These are phyloP conservation scores for Terebella lapidaria DNA, from an alignment of 2,888 invertebrate species.

Conservation along the genomic window DNA sequence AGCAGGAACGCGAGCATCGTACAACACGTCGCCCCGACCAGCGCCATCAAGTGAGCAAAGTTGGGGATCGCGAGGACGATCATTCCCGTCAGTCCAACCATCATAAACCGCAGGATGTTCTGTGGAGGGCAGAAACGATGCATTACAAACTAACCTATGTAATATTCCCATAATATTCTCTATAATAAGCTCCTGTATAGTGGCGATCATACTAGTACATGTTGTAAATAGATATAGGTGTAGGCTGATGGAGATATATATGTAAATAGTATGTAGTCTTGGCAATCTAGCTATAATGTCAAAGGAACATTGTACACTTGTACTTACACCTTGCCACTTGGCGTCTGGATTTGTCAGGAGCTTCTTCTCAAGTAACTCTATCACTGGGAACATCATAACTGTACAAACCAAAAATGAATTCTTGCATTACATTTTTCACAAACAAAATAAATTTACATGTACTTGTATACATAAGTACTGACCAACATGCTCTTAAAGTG, in stretches of 20 bases:
- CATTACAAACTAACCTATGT: background rate
- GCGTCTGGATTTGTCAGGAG: constrained; percentile 36
- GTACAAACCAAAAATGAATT: constrained; percentile 28
- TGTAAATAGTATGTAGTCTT: background rate
- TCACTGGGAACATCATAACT: constrained; percentile 54
- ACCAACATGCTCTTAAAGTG: too few species aligned
- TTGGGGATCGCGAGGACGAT: constrained; percentile 53
- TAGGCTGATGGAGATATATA: background rate
- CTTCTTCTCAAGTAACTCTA: constrained; percentile 43
- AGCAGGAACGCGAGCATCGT: constrained; percentile 54
- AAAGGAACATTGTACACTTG: constrained; percentile 22
- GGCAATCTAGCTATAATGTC: background rate
- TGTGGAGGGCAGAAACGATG: constrained; percentile 22
- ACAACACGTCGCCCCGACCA: constrained; percentile 55
- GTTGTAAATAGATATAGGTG: too few species aligned
- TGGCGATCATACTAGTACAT: too few species aligned
- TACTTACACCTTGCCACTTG: constrained; percentile 43
- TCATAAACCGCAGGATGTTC: constrained; percentile 48
- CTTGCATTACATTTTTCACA: too few species aligned
- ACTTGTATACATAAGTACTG: too few species aligned
- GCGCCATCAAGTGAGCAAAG: constrained; percentile 54
- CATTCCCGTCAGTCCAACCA: constrained; percentile 51
- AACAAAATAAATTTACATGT: too few species aligned
- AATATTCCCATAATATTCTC: background rate
- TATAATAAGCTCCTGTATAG: too few species aligned